Conservation (phyloP, 2,888 invertebrate species). For the Idaea biselata region DNA sequence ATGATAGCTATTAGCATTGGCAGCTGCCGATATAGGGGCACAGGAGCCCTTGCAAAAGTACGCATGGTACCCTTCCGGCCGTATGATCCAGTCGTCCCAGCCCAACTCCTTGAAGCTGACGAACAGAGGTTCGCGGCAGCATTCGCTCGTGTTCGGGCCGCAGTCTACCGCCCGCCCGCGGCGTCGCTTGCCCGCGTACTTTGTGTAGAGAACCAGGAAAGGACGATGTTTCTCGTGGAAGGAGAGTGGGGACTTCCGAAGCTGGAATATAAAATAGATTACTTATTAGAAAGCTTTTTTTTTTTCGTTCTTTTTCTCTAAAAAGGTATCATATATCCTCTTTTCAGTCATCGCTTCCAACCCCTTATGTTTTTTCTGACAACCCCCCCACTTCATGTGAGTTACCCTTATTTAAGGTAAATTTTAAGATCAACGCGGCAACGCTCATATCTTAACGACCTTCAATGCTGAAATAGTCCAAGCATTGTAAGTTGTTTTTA, state of each 20-base stretch:
- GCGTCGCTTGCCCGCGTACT: conserved; percentile 84
- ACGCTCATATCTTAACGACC: too few species aligned
- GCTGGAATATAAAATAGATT: conserved; percentile 47
- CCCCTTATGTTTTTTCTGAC: too few species aligned
- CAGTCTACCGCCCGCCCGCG: conserved; percentile 85
- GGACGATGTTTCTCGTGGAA: conserved; percentile 85
- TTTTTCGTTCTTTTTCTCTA: neutral
- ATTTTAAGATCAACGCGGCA: too few species aligned
- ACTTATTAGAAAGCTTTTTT: neutral
- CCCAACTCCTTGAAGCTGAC: conserved; percentile 92
- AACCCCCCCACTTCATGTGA: too few species aligned
- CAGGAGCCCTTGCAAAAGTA: conserved; percentile 93
- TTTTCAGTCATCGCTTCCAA: neutral
- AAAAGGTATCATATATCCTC: neutral
- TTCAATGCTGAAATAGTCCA: too few species aligned
- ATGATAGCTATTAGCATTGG: conserved; percentile 81
- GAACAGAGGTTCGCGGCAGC: conserved; percentile 90
- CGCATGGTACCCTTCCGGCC: conserved; percentile 91
- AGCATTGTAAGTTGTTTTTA: too few species aligned
- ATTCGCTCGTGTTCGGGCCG: conserved; percentile 83
- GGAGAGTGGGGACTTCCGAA: conserved; percentile 84
- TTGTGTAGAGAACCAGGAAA: conserved; percentile 89
- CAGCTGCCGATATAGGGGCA: conserved; percentile 85
- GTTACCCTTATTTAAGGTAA: too few species aligned
- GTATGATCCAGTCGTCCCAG: conserved; percentile 94